Percentiles rank a stretch among this genome's conserved stretches.
Evolutionary conservation across 2,113 vertebrate species (phyloP).

Genomic region (Lophotis ruficrista): DNA sequence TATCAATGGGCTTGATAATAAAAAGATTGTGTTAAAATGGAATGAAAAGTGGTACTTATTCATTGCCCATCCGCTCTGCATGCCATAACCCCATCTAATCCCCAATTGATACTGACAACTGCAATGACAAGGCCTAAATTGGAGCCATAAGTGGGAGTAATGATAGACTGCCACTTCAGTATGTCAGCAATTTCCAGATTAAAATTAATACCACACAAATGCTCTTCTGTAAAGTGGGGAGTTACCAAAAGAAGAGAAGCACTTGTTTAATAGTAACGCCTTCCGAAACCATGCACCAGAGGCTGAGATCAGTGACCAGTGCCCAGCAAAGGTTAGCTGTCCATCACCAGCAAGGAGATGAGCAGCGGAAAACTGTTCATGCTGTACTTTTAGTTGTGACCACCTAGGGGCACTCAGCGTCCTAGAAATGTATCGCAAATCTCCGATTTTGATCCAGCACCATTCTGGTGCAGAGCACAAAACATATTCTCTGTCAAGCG

Average conservation of each 20-base stretch:
- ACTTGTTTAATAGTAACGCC: background rate
- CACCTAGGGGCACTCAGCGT: slow-evolving; percentile 80
- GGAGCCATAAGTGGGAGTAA: background rate
- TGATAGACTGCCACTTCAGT: slow-evolving; percentile 23
- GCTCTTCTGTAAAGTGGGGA: background rate
- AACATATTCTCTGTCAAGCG: background rate
- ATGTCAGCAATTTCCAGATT: slow-evolving; percentile 36
- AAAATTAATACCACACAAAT: slow-evolving; percentile 22
- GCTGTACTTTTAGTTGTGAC: slow-evolving; percentile 69
- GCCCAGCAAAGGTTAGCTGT: background rate
- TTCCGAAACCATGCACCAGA: background rate
- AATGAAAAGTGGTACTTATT: background rate
- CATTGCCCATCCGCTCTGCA: background rate
- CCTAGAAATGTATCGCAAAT: slow-evolving; percentile 47
- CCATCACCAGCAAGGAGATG: background rate
- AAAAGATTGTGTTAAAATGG: background rate
- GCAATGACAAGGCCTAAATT: slow-evolving; percentile 20
- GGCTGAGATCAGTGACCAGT: background rate
- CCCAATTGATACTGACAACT: slow-evolving; percentile 9
- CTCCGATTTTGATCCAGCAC: background rate
- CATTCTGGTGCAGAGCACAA: background rate
- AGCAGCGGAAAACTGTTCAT: background rate
- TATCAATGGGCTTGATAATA: background rate
- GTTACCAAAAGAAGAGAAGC: background rate
- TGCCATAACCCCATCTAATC: slow-evolving; percentile 1